Percentiles rank a stretch among this genome's conserved stretches.
These are phyloP conservation scores for Cyrtodaria siliqua DNA, from an alignment of 2,888 invertebrate genomes.

Conservation along the genomic window DNA sequence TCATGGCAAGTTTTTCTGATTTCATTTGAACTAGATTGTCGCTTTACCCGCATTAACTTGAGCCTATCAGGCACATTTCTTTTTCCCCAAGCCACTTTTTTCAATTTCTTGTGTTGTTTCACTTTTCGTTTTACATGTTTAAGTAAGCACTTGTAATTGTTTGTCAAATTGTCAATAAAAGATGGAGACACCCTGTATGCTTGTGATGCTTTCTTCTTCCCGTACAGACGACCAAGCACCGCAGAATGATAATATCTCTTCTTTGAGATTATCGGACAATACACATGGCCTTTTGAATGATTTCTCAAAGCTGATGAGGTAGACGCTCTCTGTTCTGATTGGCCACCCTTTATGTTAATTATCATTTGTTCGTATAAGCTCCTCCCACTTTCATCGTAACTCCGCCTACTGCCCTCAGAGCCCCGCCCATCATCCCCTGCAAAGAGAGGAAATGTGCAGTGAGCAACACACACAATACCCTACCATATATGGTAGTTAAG, in stretches of 20 bases:
- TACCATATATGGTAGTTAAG: too few relatives aligned
- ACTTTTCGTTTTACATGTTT: constrained; percentile 5
- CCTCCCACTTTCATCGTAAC: constrained; percentile 3
- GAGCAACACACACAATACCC: constrained; percentile 47
- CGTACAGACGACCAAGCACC: not conserved
- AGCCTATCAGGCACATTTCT: too few relatives aligned
- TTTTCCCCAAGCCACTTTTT: not conserved
- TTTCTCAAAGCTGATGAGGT: too few relatives aligned
- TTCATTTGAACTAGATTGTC: too few relatives aligned
- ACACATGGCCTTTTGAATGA: not conserved
- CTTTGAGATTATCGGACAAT: not conserved
- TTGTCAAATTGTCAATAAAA: not conserved
- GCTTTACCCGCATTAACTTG: too few relatives aligned
- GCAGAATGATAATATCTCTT: constrained; percentile 1
- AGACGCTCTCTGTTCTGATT: too few relatives aligned
- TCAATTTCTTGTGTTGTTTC: constrained; percentile 4
- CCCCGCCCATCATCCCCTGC: constrained; percentile 40
- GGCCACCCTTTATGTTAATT: too few relatives aligned
- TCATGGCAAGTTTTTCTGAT: too few relatives aligned
- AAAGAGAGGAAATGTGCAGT: constrained; percentile 66
- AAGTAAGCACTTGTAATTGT: not conserved
- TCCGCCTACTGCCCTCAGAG: not conserved
- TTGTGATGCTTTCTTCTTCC: not conserved
- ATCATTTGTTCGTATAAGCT: not conserved
- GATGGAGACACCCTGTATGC: not conserved